Evolutionary conservation across 2,113 vertebrate genomes (phyloP).

Genomic region (Azemiops feae): DNA sequence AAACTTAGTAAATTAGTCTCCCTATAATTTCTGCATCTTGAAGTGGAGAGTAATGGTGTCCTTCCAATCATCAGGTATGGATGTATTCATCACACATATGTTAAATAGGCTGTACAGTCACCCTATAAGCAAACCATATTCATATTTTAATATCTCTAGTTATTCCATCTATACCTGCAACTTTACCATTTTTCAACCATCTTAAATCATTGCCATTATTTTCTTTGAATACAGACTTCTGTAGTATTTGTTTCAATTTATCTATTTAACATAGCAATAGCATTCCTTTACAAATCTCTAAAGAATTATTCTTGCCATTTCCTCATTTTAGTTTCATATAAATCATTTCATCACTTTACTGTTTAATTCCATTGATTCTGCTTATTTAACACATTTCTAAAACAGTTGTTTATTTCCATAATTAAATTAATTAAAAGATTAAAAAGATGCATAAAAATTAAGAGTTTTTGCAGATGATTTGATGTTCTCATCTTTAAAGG

Average conservation of each 20-base stretch:
- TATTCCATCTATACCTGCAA: not conserved
- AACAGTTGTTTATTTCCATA: not conserved
- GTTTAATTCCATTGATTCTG: not conserved
- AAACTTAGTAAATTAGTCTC: not conserved
- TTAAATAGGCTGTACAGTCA: not conserved
- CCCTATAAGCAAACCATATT: not conserved
- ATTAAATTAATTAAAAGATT: not conserved
- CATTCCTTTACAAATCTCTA: not conserved
- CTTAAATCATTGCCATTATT: not conserved
- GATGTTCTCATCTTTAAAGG: not conserved
- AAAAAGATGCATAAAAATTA: not conserved
- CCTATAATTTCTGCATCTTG: not conserved
- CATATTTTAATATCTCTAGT: not conserved
- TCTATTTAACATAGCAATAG: not conserved
- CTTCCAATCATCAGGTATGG: not conserved
- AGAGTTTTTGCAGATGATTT: not conserved
- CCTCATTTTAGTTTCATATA: not conserved
- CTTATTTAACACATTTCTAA: not conserved
- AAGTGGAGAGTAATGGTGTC: not conserved
- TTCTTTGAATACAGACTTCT: not conserved
- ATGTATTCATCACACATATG: not conserved
- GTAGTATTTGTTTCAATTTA: not conserved
- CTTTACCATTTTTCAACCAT: not conserved
- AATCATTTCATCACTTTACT: not conserved
- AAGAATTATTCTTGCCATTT: not conserved